phyloP scores from a whole-genome alignment of 1,140 invertebrate species.

The Drosophila nannoptera region DNA sequence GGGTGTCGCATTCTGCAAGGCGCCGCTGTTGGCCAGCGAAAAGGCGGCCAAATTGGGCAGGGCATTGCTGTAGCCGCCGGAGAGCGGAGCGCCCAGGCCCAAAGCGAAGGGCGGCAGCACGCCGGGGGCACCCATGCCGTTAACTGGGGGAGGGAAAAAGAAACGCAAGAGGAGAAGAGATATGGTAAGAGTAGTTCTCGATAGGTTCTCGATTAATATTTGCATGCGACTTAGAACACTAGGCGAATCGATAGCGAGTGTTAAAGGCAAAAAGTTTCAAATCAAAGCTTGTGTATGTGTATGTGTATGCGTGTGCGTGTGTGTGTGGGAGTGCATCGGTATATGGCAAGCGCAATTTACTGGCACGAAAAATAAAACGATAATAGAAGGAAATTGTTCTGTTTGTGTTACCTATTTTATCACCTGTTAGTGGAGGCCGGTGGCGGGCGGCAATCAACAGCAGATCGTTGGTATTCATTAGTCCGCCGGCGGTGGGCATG shows the following conservation, averaged over 20 bases:
- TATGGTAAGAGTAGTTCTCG: conserved; percentile 4
- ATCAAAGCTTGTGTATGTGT: conserved; percentile 29
- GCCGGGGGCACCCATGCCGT: conserved; percentile 85
- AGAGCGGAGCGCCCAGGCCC: conserved; percentile 83
- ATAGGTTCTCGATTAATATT: conserved; percentile 35
- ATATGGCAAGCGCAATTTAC: conserved; percentile 8
- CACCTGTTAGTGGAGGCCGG: conserved; percentile 81
- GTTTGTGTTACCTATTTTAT: conserved; percentile 79
- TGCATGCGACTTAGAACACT: conserved; percentile 56
- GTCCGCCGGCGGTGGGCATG: conserved; percentile 82
- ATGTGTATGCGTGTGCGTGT: conserved; percentile 5
- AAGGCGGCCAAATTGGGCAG: conserved; percentile 87
- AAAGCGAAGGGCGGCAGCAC: conserved; percentile 90
- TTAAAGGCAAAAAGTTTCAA: conserved; percentile 48
- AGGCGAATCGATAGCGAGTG: conserved; percentile 70
- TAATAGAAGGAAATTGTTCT: conserved; percentile 71
- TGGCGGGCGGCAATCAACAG: conserved; percentile 85
- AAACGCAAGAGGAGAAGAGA: conserved; percentile 22
- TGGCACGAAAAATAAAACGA: conserved; percentile 46
- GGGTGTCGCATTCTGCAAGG: conserved; percentile 83
- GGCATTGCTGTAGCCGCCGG: conserved; percentile 85
- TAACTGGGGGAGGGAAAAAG: conserved; percentile 51
- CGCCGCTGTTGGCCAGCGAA: conserved; percentile 82
- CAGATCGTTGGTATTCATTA: conserved; percentile 82
- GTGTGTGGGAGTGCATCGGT: conserved; percentile 2